These are phyloP conservation scores for Anoncus sp. DNA, from an alignment of 2,888 invertebrate genomes.

Conservation along the genomic window DNA sequence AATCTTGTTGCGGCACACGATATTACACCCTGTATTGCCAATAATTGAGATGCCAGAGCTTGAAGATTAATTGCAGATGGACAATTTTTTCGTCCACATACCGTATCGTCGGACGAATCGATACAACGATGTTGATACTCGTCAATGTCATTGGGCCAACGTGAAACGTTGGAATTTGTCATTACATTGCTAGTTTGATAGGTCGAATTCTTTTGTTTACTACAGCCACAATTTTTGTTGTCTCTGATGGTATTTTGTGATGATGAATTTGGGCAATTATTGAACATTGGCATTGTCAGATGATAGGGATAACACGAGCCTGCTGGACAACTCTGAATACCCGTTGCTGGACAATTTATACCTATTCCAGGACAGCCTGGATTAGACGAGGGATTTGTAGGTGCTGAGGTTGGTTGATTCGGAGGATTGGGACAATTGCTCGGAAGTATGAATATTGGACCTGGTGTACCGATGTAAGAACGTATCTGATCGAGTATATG, in stretches of 20 bases:
- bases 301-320: conserved; percentile 72
- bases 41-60: conserved; percentile 78
- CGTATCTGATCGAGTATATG: conserved; percentile 75
- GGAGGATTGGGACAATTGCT: conserved; percentile 64
- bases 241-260: conserved; percentile 21
- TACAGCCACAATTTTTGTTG: conserved; percentile 53
- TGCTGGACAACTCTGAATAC: conserved; percentile 64
- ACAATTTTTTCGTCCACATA: conserved; percentile 76
- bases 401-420: conserved; percentile 15
- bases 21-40: conserved; percentile 77
- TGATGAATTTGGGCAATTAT: conserved; percentile 46
- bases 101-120: conserved; percentile 66
- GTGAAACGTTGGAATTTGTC: conserved; percentile 4
- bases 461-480: conserved; percentile 64
- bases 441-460: conserved; percentile 78
- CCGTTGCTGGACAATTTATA: conserved; percentile 54
- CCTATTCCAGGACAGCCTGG: conserved; percentile 59
- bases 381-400: conserved; percentile 13
- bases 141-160: conserved; percentile 42
- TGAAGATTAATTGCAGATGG: conserved; percentile 78
- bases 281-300: conserved; percentile 69
- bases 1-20: conserved; percentile 77
- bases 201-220: conserved; percentile 21
- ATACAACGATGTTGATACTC: conserved; percentile 71
- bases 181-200: not conserved